Evolutionary conservation across 2,888 invertebrate genomes (phyloP).

Genomic region (Sesia apiformis): DNA sequence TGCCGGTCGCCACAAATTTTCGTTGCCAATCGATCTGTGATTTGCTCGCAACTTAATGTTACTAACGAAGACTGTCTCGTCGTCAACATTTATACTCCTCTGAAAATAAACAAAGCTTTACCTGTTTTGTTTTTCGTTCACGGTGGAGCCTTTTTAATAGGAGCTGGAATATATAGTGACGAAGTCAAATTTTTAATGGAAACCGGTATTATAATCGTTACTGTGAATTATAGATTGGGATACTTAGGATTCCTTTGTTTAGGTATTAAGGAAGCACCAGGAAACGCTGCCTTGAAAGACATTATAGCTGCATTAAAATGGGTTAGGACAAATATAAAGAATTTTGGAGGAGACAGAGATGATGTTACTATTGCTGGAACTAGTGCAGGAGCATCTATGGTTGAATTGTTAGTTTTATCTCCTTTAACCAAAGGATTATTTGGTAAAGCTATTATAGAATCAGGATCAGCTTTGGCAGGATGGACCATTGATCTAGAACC

Average conservation of each 20-base stretch:
- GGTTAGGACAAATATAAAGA: background rate
- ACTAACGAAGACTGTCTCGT: background rate
- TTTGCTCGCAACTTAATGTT: background rate
- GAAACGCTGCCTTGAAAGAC: slow-evolving; percentile 1
- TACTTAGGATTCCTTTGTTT: background rate
- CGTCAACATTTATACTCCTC: background rate
- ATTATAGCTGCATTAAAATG: background rate
- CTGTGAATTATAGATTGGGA: background rate
- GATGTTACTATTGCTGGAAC: background rate
- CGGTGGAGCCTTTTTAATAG: background rate
- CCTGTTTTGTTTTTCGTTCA: background rate
- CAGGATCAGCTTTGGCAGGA: background rate
- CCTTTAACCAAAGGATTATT: background rate
- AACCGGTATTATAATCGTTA: background rate
- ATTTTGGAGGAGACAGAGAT: slow-evolving; percentile 1
- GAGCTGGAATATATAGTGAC: background rate
- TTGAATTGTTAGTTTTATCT: background rate
- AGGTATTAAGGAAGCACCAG: background rate
- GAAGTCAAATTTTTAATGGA: background rate
- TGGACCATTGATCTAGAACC: background rate
- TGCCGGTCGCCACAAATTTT: background rate
- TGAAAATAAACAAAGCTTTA: background rate
- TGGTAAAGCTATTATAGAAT: background rate
- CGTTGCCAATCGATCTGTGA: background rate
- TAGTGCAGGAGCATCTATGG: background rate